Evolutionary conservation across 2,113 vertebrate genomes (phyloP), one percentile per base, ranked within the genome.

Genomic region (Lagopus leucura): DNA sequence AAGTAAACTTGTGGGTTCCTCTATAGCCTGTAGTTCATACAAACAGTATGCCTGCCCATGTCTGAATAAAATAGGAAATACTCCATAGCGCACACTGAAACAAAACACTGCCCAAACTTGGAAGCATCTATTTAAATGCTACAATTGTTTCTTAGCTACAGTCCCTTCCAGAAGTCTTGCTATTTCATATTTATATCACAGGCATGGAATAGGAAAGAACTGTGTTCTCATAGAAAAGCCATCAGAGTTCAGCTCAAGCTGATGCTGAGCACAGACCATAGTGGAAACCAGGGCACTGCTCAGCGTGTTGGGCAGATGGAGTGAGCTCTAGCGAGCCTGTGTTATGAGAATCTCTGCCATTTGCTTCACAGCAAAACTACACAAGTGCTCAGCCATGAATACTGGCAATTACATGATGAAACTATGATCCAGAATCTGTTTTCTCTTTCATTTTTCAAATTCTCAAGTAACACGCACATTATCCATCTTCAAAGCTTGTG

Each of bases 241-340:
- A 34, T 30, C 34, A 61, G 16, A 36, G 14, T 47, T 48, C 24
- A 38, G n/a, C 13, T 34, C 57, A 47, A 34, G 18, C 14, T 34
- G 34, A 43, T 42, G 17, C 12, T 10, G 32, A 45, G 18, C 0
- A 0, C 32, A 28, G 19, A 21, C 14, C 22, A 5, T 10, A 24
- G 47, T 21, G 43, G 24, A n/a, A 58, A 30, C 32, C 71, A 58
- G 28, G 42, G 58, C 32, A 27, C 7, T 8, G 34, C 34, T 55
- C 18, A 47, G 0, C 0, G 50, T 5, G 8, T 6, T 55, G 50
- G 22, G 25, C 11, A 13, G 57, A 34, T 3, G 7, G 22, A 10
- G 38, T 3, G 27, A 64, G 50, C 6, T 36, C 21, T 14, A 48
- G 32, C 8, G 25, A 61, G 13, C 11, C 47, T 30, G 22, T 1